These are phyloP conservation scores for Pilophorus perplexus DNA, from an alignment of 2,888 invertebrate genomes.

Conservation along the genomic window DNA sequence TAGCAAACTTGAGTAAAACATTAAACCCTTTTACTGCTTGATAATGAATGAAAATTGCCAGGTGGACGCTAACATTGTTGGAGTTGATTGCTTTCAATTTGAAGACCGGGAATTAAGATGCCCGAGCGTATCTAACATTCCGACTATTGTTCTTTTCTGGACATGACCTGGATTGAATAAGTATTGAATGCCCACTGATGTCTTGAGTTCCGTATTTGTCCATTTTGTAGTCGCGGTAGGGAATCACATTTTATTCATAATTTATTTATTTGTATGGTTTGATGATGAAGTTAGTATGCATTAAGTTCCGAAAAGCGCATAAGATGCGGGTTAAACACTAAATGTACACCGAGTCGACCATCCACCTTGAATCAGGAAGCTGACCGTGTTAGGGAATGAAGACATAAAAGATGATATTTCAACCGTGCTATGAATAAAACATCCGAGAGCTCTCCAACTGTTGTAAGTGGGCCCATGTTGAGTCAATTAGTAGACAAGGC, in stretches of 20 bases:
- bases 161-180: no score
- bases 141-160: slow-evolving; percentile 2
- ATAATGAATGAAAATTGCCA: slow-evolving; percentile 35
- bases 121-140: slow-evolving; percentile 18
- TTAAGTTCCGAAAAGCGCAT: background rate
- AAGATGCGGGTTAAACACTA: no score
- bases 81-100: slow-evolving; percentile 10
- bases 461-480: slow-evolving; percentile 34
- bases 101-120: slow-evolving; percentile 7
- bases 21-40: slow-evolving; percentile 27
- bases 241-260: no score
- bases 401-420: slow-evolving; percentile 38
- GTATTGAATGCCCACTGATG: no score
- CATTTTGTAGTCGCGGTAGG: no score
- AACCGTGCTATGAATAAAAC: slow-evolving; percentile 36
- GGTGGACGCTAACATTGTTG: background rate
- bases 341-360: no score
- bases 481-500: slow-evolving; percentile 33
- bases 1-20: slow-evolving; percentile 26
- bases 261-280: no score
- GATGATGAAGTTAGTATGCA: background rate
- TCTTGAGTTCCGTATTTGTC: no score
- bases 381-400: slow-evolving; percentile 27
- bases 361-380: slow-evolving; percentile 29
- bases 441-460: slow-evolving; percentile 19